A percentile compares a stretch with the other conserved stretches of the same genome.
phyloP scores from a whole-genome alignment of 2,888 invertebrate genomes.

The Sycophila texana region DNA sequence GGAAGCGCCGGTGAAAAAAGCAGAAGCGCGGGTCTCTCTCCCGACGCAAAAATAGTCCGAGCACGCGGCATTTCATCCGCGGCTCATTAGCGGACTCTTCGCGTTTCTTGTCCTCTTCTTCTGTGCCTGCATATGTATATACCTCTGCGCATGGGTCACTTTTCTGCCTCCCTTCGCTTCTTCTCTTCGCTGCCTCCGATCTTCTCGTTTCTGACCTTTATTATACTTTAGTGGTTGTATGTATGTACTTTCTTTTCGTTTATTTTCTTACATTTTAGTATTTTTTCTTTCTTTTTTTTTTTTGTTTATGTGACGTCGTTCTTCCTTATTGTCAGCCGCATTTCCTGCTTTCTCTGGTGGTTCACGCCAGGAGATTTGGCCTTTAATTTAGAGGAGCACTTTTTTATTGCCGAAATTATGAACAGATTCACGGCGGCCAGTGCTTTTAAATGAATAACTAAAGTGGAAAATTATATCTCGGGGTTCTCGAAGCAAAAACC shows the following conservation, averaged over 20 bases:
- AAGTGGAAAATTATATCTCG: no score
- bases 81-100: conserved; percentile 47
- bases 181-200: conserved; percentile 18
- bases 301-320: not conserved
- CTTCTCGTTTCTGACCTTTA: not conserved
- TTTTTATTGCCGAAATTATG: no score
- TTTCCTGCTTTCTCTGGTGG: not conserved
- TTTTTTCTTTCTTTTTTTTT: not conserved
- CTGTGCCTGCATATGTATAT: not conserved
- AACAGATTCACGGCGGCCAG: no score
- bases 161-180: not conserved
- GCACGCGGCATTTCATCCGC: conserved; percentile 46
- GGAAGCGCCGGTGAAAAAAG: conserved; percentile 14
- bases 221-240: not conserved
- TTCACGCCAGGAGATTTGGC: not conserved
- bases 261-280: conserved; percentile 26
- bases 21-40: conserved; percentile 1
- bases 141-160: not conserved
- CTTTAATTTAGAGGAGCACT: no score
- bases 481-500: not conserved
- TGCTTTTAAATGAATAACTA: no score
- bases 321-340: not conserved
- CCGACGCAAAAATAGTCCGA: conserved; percentile 30
- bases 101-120: conserved; percentile 13
- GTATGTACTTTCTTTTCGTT: conserved; percentile 37